Conservation (phyloP, 1,140 invertebrate genomes). For the Zophobas morio region DNA sequence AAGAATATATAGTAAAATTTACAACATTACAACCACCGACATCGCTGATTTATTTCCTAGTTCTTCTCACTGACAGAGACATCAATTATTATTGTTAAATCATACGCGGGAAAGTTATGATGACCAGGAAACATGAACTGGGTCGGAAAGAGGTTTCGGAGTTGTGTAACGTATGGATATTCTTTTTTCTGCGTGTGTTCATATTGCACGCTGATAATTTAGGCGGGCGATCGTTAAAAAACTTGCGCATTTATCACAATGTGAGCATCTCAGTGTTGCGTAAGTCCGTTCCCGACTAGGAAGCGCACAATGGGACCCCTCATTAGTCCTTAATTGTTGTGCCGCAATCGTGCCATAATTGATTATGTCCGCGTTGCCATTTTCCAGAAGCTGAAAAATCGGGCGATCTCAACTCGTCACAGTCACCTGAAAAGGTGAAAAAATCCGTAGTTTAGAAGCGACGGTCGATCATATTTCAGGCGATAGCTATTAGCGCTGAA, state of each 20-base stretch:
- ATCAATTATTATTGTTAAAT: conserved; percentile 43
- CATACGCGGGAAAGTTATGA: conserved; percentile 38
- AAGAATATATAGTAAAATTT: neutral
- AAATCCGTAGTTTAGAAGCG: neutral
- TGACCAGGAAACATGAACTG: conserved; percentile 41
- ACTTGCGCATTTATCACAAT: conserved; percentile 34
- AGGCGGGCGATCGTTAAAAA: conserved; percentile 39
- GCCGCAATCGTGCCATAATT: conserved; percentile 22
- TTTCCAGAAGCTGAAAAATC: conserved; percentile 26
- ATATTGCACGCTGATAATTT: conserved; percentile 43
- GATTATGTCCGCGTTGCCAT: conserved; percentile 28
- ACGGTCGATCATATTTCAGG: conserved; percentile 22
- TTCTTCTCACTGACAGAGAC: conserved; percentile 15
- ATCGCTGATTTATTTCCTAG: conserved; percentile 25
- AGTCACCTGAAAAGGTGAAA: neutral
- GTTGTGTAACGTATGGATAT: conserved; percentile 41
- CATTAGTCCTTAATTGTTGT: conserved; percentile 37
- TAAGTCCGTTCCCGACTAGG: conserved; percentile 33
- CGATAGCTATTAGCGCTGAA: conserved; percentile 28
- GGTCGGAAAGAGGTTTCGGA: conserved; percentile 38
- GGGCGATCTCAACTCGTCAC: neutral
- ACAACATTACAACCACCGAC: neutral
- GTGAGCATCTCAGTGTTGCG: conserved; percentile 30
- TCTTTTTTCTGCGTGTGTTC: conserved; percentile 19
- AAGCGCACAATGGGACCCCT: conserved; percentile 30